Conservation (phyloP, 1,140 invertebrate species). For the Pteromalus puparum region DNA sequence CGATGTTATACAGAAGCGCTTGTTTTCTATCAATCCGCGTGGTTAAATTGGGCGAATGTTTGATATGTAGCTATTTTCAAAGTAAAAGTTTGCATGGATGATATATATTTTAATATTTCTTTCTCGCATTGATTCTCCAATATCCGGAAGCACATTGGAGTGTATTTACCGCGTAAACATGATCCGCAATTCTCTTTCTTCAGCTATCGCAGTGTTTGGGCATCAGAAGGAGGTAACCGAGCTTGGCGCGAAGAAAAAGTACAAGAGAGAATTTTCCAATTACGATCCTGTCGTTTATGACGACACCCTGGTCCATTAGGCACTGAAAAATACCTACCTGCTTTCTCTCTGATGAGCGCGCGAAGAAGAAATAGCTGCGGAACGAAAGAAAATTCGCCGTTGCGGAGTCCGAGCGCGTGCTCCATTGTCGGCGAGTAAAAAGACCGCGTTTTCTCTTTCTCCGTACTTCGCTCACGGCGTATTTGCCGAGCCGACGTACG, state of each 20-base stretch:
- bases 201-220: background rate
- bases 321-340: background rate
- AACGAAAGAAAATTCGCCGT: background rate
- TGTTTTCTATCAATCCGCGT: no score
- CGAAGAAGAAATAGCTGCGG: background rate
- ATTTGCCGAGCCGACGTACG: background rate
- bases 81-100: slow-evolving; percentile 39
- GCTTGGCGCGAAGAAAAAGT: background rate
- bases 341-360: background rate
- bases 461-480: background rate
- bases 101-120: slow-evolving; percentile 61
- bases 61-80: no score
- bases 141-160: no score
- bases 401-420: slow-evolving; percentile 1
- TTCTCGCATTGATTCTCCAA: no score
- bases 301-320: background rate
- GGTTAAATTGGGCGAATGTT: no score
- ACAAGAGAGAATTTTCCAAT: slow-evolving; percentile 54
- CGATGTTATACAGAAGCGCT: no score
- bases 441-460: background rate
- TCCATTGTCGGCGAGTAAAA: slow-evolving; percentile 11
- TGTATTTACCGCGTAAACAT: no score
- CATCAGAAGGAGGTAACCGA: background rate
- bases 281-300: slow-evolving; percentile 2
- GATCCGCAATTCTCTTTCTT: background rate